These are phyloP conservation scores for Vulpes vulpes DNA, from an alignment of 2,113 vertebrate genomes.

Conservation along the genomic window DNA sequence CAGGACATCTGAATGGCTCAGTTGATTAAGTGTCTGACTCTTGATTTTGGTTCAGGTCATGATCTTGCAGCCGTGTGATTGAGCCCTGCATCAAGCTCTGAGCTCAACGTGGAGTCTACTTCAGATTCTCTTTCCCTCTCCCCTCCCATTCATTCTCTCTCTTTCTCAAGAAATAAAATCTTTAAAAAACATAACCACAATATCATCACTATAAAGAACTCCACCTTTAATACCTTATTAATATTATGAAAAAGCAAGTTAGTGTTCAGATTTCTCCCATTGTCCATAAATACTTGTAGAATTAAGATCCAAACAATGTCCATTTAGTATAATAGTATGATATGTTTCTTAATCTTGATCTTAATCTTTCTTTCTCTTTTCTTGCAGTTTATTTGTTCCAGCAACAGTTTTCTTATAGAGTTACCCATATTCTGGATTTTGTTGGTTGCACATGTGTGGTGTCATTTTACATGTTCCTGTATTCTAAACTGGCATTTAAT, in stretches of 20 bases:
- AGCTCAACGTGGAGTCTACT: background rate
- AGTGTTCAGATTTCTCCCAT: background rate
- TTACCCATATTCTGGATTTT: background rate
- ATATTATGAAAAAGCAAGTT: background rate
- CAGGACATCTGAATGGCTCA: background rate
- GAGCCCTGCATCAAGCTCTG: background rate
- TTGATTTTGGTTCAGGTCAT: background rate
- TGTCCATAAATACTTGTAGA: background rate
- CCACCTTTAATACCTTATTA: background rate
- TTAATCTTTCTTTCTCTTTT: conserved; percentile 8
- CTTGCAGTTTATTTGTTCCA: background rate
- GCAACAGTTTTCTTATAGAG: background rate
- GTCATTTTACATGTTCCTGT: background rate
- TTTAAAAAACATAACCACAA: background rate
- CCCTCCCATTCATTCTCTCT: no score
- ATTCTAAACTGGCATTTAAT: background rate
- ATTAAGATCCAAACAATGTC: background rate
- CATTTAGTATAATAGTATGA: background rate
- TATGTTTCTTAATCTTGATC: background rate
- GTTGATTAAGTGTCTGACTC: background rate
- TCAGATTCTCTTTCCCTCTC: background rate
- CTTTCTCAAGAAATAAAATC: background rate
- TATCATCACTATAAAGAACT: background rate
- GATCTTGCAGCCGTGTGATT: background rate
- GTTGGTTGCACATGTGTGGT: background rate